Conservation (phyloP, 2,888 invertebrate genomes). For the Pristionchus fissidentatus region DNA sequence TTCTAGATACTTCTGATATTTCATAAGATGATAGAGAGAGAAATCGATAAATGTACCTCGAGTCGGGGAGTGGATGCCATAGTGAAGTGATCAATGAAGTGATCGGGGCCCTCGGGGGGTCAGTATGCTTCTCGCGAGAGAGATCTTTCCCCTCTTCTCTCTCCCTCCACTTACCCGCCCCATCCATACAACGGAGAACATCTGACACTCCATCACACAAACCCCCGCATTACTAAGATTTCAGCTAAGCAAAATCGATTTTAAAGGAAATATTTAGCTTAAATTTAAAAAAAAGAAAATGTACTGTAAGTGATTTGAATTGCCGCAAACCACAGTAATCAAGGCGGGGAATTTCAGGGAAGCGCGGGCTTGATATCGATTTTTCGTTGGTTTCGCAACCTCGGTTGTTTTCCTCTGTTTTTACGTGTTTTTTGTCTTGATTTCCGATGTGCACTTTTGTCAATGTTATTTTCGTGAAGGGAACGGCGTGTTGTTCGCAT, state of each 20-base stretch:
- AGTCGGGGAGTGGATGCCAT: constrained; percentile 26
- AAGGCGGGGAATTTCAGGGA: too few species aligned
- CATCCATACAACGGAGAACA: constrained; percentile 42
- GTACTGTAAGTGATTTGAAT: not conserved
- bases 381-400: too few species aligned
- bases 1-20: constrained; percentile 20
- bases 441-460: too few species aligned
- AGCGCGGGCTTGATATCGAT: too few species aligned
- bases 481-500: too few species aligned
- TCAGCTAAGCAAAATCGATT: not conserved
- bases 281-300: not conserved
- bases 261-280: not conserved
- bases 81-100: constrained; percentile 11
- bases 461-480: too few species aligned
- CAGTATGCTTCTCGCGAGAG: constrained; percentile 4
- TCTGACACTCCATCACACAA: constrained; percentile 30
- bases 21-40: not conserved
- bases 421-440: too few species aligned
- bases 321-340: not conserved
- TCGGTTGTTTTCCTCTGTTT: too few species aligned
- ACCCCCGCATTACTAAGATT: constrained; percentile 16
- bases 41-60: not conserved
- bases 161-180: constrained; percentile 2
- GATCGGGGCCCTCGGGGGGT: constrained; percentile 23
- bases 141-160: constrained; percentile 9